phyloP scores from a whole-genome alignment of 2,797 vertebrate species.

The Remorina albescens region DNA sequence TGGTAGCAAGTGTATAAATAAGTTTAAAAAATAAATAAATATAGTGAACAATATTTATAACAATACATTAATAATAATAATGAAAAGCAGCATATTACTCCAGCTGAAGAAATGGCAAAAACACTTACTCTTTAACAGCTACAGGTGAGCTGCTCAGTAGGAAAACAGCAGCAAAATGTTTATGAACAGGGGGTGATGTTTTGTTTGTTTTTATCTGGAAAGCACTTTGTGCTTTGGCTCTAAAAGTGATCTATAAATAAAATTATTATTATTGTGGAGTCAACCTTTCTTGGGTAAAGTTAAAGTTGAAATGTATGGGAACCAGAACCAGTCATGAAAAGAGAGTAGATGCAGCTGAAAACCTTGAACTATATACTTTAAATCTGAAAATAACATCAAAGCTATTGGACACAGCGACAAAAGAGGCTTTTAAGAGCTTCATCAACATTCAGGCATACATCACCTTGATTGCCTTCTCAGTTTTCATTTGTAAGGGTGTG shows the following conservation, averaged over 20 bases:
- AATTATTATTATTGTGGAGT: background rate
- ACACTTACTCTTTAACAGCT: background rate
- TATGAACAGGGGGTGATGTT: too few species aligned
- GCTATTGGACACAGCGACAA: background rate
- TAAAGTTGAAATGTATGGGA: slow-evolving; percentile 1
- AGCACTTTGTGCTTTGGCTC: too few species aligned
- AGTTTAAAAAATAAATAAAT: slow-evolving; percentile 10
- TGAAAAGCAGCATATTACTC: slow-evolving; percentile 8
- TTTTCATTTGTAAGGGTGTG: slow-evolving; percentile 84
- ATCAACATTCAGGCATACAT: background rate
- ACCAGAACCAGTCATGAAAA: slow-evolving; percentile 1
- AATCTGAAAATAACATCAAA: background rate
- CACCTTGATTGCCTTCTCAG: background rate
- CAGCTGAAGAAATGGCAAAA: background rate
- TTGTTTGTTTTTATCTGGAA: too few species aligned
- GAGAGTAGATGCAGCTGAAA: background rate
- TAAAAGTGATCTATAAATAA: too few species aligned
- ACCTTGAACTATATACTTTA: background rate
- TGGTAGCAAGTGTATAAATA: too few species aligned
- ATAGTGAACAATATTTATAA: slow-evolving; percentile 14
- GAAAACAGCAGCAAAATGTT: slow-evolving; percentile 1
- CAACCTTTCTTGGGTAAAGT: background rate
- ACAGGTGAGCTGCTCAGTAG: slow-evolving; percentile 10
- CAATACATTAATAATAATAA: too few species aligned
- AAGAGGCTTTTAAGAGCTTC: background rate